A percentile compares a stretch with the other conserved stretches of the same genome.
Conservation (phyloP, 2,888 invertebrate genomes). For the Trissolcus japonicus region DNA sequence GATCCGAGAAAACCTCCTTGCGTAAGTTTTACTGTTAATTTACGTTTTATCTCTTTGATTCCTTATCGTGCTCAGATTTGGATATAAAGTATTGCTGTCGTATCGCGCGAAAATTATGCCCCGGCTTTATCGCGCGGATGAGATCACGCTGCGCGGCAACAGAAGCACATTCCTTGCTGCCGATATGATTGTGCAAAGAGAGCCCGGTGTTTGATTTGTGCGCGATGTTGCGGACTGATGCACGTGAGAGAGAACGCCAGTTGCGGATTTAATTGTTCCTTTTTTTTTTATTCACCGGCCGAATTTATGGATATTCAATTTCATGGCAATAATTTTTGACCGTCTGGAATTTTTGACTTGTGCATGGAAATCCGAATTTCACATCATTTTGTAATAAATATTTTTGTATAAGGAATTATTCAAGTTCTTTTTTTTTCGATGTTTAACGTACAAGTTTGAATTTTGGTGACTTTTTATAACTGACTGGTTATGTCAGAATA, state of each 20-base stretch:
- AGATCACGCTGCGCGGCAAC: slow-evolving; percentile 19
- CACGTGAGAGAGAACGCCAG: too few species aligned
- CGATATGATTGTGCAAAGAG: slow-evolving; percentile 16
- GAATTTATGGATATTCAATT: not conserved
- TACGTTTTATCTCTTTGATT: slow-evolving; percentile 9
- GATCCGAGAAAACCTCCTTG: not conserved
- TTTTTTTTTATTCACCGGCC: not conserved
- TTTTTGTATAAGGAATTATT: too few species aligned
- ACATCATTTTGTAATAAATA: too few species aligned
- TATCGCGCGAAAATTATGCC: slow-evolving; percentile 15
- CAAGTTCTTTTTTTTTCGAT: too few species aligned
- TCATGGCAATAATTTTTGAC: too few species aligned
- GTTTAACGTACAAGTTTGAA: too few species aligned
- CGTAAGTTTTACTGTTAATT: not conserved
- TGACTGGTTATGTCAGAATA: too few species aligned
- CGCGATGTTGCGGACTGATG: too few species aligned
- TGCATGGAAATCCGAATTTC: too few species aligned
- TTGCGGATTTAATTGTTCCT: too few species aligned
- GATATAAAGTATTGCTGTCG: slow-evolving; percentile 15
- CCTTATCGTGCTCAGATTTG: slow-evolving; percentile 19
- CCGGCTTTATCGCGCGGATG: slow-evolving; percentile 5
- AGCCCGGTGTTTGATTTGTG: slow-evolving; percentile 1
- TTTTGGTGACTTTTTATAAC: too few species aligned
- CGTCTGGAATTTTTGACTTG: too few species aligned
- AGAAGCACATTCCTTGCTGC: slow-evolving; percentile 19